Base-by-base conservation (phyloP, 2,888 invertebrate species). In the Epistrophella euchroma region DNA sequence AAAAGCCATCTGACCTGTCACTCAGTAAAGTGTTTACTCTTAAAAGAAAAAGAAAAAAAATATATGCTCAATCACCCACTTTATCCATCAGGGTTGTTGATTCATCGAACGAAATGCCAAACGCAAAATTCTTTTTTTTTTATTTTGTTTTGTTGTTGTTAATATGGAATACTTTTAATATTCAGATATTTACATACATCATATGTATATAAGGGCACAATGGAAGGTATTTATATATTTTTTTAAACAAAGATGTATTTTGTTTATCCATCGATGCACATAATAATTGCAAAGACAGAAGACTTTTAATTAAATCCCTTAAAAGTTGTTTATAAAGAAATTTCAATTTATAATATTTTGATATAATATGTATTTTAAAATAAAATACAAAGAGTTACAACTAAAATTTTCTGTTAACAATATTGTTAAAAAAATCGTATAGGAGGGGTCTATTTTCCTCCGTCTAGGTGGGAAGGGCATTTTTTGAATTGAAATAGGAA, bases 11-110 rank as follows among this genome's bases (percentile, higher is more conserved):
- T 47, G 64, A 64, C 28, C 32, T 32, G 47, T 45, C 66, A 32
- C 15, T 66, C 47, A 35, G 47, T 66, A 15, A 47, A 66, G 28
- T 66, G 62, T 62, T 40, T 66, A 60, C 58, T 37, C 58, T 60
- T 60, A 2, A 58, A 35, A 13, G 35, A 19, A 58, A 37, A 19
- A 28, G 6, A 28, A 28, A 4, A 6, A 4, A 28, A 5, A 6
- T 22, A 22, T 22, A 40, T 60, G 32, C 35, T 64, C 64, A 64
- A 64, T 64, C 62, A 47, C 9, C 17, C 47, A 32, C 19, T 47
- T 60, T 60, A 22, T 60, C 15, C 52, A 25, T 52, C 58, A 37
- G 37, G 7, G 32, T 56, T 17, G 37, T 35, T 11, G 56, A 17
- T 19, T 35, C 32, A 13, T 17, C 50, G 22, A 19, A 19, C 50